Evolutionary conservation across 2,888 invertebrate species (phyloP).

Genomic region (Ellobium chinense): DNA sequence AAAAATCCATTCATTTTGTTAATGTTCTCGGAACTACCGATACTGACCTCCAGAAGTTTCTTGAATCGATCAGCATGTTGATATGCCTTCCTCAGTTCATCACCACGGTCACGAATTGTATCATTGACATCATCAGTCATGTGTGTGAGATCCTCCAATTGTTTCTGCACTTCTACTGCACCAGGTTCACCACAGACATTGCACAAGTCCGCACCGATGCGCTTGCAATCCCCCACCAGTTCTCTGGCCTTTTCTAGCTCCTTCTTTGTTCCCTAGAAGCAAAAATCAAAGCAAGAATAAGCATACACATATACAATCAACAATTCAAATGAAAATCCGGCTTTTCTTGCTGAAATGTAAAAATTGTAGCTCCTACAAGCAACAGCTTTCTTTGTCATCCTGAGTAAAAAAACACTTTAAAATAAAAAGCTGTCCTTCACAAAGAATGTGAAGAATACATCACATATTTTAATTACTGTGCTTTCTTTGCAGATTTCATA

Average conservation of each 20-base stretch:
- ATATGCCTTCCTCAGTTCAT: slow-evolving; percentile 71
- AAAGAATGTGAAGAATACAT: too few relatives aligned
- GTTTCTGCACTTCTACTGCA: slow-evolving; percentile 75
- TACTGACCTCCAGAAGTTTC: slow-evolving; percentile 70
- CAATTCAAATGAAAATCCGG: too few relatives aligned
- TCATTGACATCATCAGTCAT: slow-evolving; percentile 77
- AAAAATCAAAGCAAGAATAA: too few relatives aligned
- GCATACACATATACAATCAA: too few relatives aligned
- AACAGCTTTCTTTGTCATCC: too few relatives aligned
- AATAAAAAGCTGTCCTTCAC: too few relatives aligned
- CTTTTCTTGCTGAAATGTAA: too few relatives aligned
- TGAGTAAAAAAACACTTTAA: too few relatives aligned
- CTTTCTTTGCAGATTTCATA: too few relatives aligned
- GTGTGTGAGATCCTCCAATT: slow-evolving; percentile 75
- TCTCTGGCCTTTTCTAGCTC: slow-evolving; percentile 70
- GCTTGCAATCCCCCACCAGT: slow-evolving; percentile 67
- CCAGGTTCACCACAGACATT: slow-evolving; percentile 76
- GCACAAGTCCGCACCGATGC: slow-evolving; percentile 69
- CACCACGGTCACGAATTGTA: slow-evolving; percentile 72
- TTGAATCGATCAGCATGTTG: slow-evolving; percentile 75
- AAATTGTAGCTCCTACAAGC: too few relatives aligned
- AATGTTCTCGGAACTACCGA: too few relatives aligned
- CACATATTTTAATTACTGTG: too few relatives aligned
- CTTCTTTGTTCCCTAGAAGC: slow-evolving; percentile 72
- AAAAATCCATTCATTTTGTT: background rate